A percentile compares a stretch with the other conserved stretches of the same genome.
Conservation (phyloP, 2,113 vertebrate species). For the Malaclemys terrapin region DNA sequence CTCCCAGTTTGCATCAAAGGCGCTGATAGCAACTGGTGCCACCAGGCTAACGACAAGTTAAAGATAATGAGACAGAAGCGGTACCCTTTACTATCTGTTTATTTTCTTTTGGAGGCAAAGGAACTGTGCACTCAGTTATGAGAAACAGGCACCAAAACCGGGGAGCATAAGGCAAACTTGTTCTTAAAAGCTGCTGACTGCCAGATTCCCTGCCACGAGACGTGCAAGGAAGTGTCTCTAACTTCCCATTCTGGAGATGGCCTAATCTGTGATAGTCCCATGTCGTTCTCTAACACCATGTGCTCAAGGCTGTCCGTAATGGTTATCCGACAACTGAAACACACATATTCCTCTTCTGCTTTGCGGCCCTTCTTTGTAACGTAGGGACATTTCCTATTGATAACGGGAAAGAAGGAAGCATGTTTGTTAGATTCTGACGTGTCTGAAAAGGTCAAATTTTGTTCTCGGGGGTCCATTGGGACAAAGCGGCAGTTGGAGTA, state of each 20-base stretch:
- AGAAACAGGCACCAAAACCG: not conserved
- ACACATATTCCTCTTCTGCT: rapidly evolving
- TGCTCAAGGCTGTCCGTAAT: not conserved
- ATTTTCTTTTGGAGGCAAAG: not conserved
- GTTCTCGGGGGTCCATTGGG: not conserved
- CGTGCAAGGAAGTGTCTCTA: not conserved
- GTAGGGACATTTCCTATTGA: not conserved
- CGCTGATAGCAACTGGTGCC: too few species aligned
- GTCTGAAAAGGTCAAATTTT: not conserved
- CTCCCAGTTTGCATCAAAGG: too few species aligned
- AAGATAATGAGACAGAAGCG: not conserved
- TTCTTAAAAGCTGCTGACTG: not conserved
- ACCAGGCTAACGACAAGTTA: not conserved
- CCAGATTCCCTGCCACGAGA: not conserved
- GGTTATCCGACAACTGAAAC: not conserved
- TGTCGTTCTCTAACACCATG: too few species aligned
- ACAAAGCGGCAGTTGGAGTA: not conserved
- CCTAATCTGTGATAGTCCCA: not conserved
- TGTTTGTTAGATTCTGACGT: not conserved
- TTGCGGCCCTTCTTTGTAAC: not conserved
- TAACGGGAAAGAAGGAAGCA: not conserved
- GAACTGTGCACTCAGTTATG: not conserved
- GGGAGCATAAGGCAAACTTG: not conserved
- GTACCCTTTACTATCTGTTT: not conserved
- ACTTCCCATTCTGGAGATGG: not conserved